Evolutionary conservation across 2,113 vertebrate genomes (phyloP).

Genomic region (Gnathonemus echidnorhynchus): DNA sequence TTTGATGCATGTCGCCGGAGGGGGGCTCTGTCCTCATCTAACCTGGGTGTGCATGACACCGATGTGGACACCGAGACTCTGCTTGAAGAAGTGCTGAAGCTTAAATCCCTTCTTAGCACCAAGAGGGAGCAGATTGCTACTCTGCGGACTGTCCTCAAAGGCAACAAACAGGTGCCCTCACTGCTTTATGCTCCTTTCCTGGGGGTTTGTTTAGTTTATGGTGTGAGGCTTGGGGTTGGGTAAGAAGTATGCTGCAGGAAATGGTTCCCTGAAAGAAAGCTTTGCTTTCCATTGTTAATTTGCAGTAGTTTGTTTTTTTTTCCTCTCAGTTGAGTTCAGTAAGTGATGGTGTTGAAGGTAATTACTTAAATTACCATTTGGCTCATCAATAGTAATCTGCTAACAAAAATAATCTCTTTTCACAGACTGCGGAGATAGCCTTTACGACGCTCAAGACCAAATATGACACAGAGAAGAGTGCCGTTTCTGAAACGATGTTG

Average conservation of each 20-base stretch:
- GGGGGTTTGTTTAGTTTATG: not conserved
- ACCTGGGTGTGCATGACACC: constrained; percentile 47
- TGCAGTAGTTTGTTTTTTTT: not conserved
- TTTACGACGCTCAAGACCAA: constrained; percentile 73
- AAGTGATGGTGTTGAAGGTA: not conserved
- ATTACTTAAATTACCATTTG: not conserved
- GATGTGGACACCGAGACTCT: constrained; percentile 67
- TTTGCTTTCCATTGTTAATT: not conserved
- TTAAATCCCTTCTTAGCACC: constrained; percentile 75
- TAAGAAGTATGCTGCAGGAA: not conserved
- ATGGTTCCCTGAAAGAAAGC: not conserved
- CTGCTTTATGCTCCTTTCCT: not conserved
- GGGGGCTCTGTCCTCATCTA: constrained; percentile 50
- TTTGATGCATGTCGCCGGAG: constrained; percentile 66
- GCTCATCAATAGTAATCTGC: not conserved
- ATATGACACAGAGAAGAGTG: constrained; percentile 71
- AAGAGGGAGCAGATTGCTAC: constrained; percentile 79
- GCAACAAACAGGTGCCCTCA: constrained; percentile 71
- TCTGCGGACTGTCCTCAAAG: constrained; percentile 75
- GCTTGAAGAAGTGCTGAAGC: constrained; percentile 72
- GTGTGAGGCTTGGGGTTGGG: not conserved
- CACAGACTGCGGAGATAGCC: constrained; percentile 72
- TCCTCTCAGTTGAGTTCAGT: not conserved
- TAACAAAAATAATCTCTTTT: not conserved
- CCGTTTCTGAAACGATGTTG: constrained; percentile 72